Conservation (phyloP, 1,140 invertebrate species). For the Homarus americanus region DNA sequence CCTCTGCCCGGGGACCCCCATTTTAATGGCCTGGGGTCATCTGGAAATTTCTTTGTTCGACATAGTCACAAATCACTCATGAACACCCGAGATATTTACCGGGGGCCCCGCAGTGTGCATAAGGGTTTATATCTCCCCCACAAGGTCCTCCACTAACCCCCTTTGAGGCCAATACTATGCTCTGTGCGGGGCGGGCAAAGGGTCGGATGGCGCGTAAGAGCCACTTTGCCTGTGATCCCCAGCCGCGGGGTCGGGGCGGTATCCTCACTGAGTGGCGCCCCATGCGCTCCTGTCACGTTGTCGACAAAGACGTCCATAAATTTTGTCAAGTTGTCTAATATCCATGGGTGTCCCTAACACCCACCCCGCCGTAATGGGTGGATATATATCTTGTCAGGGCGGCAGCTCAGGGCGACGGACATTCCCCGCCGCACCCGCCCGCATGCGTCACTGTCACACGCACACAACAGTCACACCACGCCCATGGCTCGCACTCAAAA, state of each 20-base stretch:
- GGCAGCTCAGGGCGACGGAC: slow-evolving; percentile 66
- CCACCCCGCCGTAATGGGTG: slow-evolving; percentile 74
- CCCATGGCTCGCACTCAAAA: slow-evolving; percentile 18
- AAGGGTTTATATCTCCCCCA: slow-evolving; percentile 44
- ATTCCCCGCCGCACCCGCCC: slow-evolving; percentile 68
- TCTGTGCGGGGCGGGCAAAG: slow-evolving; percentile 51
- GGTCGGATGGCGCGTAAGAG: slow-evolving; percentile 60
- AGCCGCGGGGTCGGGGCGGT: slow-evolving; percentile 40
- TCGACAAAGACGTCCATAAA: slow-evolving; percentile 75
- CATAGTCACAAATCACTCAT: slow-evolving; percentile 75
- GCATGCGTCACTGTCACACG: slow-evolving; percentile 73
- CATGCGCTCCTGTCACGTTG: slow-evolving; percentile 72
- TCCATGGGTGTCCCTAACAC: slow-evolving; percentile 75
- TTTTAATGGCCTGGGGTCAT: slow-evolving; percentile 74
- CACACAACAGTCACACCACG: slow-evolving; percentile 61
- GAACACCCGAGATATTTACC: slow-evolving; percentile 74
- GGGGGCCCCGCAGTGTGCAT: slow-evolving; percentile 69
- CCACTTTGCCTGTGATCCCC: slow-evolving; percentile 47
- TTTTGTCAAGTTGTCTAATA: slow-evolving; percentile 75
- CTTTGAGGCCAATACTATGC: slow-evolving; percentile 55
- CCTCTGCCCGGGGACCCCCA: slow-evolving; percentile 43
- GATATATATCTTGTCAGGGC: slow-evolving; percentile 74
- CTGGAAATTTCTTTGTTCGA: slow-evolving; percentile 75
- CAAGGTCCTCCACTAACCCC: background rate
- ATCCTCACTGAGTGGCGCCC: slow-evolving; percentile 72